Base-by-base conservation (phyloP, 2,113 vertebrate species). In the Phasianus colchicus region DNA sequence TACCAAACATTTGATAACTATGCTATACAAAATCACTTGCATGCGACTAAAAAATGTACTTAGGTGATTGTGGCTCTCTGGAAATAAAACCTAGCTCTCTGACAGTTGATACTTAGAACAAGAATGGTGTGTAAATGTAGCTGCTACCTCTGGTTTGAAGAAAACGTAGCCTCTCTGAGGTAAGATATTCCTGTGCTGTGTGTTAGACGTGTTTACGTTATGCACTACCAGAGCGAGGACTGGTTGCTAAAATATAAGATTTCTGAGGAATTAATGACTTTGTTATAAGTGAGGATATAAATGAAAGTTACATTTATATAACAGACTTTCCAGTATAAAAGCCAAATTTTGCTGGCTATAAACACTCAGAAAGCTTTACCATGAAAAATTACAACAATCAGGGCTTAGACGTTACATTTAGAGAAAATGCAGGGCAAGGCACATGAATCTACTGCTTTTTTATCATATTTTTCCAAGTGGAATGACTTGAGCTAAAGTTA, bases 261-360 rank as follows among this genome's bases (percentile, higher is more conserved):
- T 94, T 93, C 88, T 79, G 83, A 86, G 88, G 69, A 95, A 83
- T 90, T 88, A 88, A 79, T 92, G 66, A 69, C 60, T 93, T 88
- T 21, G 83, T 83, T 93, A 34, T 42, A 93, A 38, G 66, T 58
- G 42, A 75, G 69, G 54, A 75, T 82, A 72, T 86, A 93, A 93
- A 67, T 88, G 86, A 91, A 72, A 95, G 25, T 88, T 92, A 92
- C 90, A 82, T 88, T 86, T 92, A 30, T 72, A 8, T 90, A 91
- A 88, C 83, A 81, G 64, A 93, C 60, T 95, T 96, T 92, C 92
- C 74, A 86, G 73, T 90, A 38, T 50, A 86, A 90, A 95, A 95
- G 86, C 92, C 92, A 86, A 80, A 90, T 24, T 90, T 54, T 84
- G 29, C 66, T 95, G 86, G 69, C 77, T 79, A n/a, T 73, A 88